phyloP scores from a whole-genome alignment of 2,113 vertebrate species.

The Geococcyx californianus region DNA sequence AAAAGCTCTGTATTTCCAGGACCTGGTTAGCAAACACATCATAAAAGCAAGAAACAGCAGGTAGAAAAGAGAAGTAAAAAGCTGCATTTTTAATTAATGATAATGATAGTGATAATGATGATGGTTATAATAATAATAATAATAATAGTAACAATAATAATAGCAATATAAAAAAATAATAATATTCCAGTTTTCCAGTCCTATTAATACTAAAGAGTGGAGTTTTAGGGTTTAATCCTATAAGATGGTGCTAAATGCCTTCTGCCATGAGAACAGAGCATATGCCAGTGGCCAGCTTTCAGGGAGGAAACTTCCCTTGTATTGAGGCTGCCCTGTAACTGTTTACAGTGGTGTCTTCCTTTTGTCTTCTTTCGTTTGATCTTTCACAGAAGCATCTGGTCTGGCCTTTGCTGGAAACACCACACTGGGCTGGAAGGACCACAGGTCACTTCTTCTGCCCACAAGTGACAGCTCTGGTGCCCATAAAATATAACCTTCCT shows the following conservation, averaged over 20 bases:
- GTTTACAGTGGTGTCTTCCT: conserved; percentile 57
- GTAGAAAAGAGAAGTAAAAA: neutral
- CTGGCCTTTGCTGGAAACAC: conserved; percentile 36
- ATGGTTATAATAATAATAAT: too few relatives aligned
- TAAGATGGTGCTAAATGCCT: conserved; percentile 27
- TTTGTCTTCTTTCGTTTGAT: conserved; percentile 57
- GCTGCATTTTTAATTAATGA: neutral
- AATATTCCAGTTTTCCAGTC: neutral
- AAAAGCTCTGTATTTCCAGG: neutral
- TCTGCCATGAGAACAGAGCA: conserved; percentile 44
- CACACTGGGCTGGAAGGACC: conserved; percentile 46
- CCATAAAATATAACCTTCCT: conserved; percentile 42
- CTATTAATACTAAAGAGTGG: neutral
- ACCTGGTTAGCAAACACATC: neutral
- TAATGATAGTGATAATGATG: neutral
- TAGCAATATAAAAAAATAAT: too few relatives aligned
- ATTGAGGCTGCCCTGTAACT: conserved; percentile 17
- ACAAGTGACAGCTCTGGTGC: conserved; percentile 44
- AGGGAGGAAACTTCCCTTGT: conserved; percentile 13
- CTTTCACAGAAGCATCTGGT: conserved; percentile 61
- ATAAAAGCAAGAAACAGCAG: neutral
- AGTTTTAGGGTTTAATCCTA: conserved; percentile 16
- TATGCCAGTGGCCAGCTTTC: neutral
- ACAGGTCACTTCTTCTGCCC: conserved; percentile 41
- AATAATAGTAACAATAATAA: neutral